Percentiles rank a stretch among this genome's conserved stretches.
These are phyloP conservation scores for Melanocharis versteri DNA, from an alignment of 2,113 vertebrate genomes.

Conservation along the genomic window DNA sequence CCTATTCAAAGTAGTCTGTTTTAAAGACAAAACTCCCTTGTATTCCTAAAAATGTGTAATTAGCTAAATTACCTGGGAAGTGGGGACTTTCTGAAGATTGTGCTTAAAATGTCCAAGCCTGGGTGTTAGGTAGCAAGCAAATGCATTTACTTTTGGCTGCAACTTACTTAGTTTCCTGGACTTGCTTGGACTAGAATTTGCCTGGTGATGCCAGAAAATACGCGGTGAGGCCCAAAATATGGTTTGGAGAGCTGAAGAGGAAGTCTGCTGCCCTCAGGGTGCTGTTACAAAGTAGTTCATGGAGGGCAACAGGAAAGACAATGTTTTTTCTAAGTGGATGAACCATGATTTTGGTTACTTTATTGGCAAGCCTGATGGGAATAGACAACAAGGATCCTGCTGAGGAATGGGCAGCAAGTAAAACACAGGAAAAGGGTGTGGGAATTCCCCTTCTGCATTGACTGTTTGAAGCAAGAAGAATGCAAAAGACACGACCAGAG, in stretches of 20 bases:
- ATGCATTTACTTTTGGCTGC: neutral
- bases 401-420: neutral
- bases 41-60: neutral
- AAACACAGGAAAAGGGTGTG: neutral
- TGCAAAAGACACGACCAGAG: neutral
- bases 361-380: accelerated
- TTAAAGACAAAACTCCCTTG: neutral
- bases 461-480: neutral
- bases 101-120: neutral
- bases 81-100: neutral
- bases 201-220: neutral
- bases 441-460: neutral
- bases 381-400: neutral
- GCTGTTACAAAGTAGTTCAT: neutral
- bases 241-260: neutral
- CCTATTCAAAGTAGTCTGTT: neutral
- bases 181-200: neutral
- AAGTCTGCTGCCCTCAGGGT: neutral
- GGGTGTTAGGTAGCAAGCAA: neutral
- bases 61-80: neutral
- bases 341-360: neutral
- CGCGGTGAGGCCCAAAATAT: neutral
- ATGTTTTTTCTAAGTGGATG: neutral
- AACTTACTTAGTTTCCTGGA: neutral
- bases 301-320: neutral